Conservation (phyloP, 2,113 vertebrate genomes). For the Corapipo altera region DNA sequence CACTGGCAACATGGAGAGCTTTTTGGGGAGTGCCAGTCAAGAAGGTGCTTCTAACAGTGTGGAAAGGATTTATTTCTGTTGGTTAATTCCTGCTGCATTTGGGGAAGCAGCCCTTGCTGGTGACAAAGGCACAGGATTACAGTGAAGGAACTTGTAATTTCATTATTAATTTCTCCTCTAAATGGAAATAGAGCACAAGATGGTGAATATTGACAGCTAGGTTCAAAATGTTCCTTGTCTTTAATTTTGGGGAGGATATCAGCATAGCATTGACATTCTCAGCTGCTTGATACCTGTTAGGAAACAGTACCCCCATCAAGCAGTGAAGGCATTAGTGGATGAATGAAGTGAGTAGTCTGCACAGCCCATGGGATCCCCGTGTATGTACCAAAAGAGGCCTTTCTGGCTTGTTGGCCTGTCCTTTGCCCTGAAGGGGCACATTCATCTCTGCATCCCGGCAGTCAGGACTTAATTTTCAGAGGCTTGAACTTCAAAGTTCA, state of each 20-base stretch:
- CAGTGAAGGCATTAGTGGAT: neutral
- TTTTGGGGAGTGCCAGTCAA: neutral
- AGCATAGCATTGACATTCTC: neutral
- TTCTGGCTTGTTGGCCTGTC: accelerated
- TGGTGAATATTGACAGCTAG: neutral
- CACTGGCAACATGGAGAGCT: neutral
- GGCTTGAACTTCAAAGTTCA: neutral
- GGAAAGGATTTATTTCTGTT: neutral
- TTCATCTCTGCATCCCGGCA: accelerated
- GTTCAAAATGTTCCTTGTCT: neutral
- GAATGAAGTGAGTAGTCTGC: neutral
- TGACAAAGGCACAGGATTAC: neutral
- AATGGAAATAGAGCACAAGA: neutral
- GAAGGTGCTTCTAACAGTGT: neutral
- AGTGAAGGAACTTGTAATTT: neutral
- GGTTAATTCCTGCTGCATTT: neutral
- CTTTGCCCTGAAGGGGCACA: accelerated
- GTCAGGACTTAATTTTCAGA: neutral
- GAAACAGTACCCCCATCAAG: neutral
- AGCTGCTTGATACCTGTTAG: neutral
- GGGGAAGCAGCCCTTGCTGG: neutral
- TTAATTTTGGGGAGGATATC: neutral
- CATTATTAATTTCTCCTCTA: neutral
- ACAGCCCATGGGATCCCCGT: accelerated
- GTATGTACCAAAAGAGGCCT: neutral